Conservation (phyloP, 23 tunicate genomes). For the Aplidium turbinatum region DNA sequence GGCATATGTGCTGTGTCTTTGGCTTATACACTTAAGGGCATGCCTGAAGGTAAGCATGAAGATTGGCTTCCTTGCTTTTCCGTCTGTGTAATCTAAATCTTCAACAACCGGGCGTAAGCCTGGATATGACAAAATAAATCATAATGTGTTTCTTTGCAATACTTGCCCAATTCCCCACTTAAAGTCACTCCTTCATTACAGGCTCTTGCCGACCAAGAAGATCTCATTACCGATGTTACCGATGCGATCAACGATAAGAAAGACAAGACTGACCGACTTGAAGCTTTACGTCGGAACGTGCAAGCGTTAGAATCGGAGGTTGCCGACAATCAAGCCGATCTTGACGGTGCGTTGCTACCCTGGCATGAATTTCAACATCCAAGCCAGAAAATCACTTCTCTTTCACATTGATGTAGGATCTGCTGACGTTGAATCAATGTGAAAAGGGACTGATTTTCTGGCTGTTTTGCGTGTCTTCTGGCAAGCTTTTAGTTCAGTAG, state of each 20-base stretch:
- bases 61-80: too few relatives aligned
- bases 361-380: too few relatives aligned
- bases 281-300: slow-evolving; percentile 37
- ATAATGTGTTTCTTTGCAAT: too few relatives aligned
- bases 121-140: too few relatives aligned
- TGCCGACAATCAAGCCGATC: background rate
- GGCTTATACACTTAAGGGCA: too few relatives aligned
- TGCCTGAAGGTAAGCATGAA: too few relatives aligned
- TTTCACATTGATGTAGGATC: background rate
- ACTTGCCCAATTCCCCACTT: too few relatives aligned
- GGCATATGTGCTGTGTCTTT: too few relatives aligned
- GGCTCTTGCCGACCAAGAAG: slow-evolving; percentile 38
- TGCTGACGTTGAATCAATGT: background rate
- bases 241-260: slow-evolving; percentile 46
- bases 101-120: background rate
- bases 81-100: too few relatives aligned
- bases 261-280: slow-evolving; percentile 59
- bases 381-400: too few relatives aligned
- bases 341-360: slow-evolving; percentile 13
- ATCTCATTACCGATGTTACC: slow-evolving; percentile 35
- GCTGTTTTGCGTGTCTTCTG: background rate
- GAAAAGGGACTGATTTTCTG: background rate
- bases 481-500: background rate
- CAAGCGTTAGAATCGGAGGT: slow-evolving; percentile 40
- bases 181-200: too few relatives aligned